Evolutionary conservation across 1,140 invertebrate species (phyloP), one percentile per base, ranked within the genome.

Genomic region (Apis florea): DNA sequence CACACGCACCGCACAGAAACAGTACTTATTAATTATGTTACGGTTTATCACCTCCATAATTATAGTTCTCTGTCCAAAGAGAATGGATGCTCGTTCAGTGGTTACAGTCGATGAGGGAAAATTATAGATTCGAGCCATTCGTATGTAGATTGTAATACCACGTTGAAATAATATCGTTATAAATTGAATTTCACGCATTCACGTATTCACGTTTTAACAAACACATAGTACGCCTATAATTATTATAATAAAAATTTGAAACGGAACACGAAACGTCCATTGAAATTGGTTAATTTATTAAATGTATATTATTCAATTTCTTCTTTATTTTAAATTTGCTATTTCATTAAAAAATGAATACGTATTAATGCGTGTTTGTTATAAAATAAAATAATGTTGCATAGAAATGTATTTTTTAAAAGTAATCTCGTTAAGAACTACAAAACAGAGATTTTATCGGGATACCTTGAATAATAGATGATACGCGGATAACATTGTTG

Each of bases 31-130:
- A 85, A 89, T 86, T 72, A 80, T 77, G 83, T 85, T 78, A 88
- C 58, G 86, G 83, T 88, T 87, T 88, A 88, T 88, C 87, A 77
- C 87, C 83, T 83, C 58, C 59, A 71, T 88, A 88, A 88, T 85
- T 85, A 71, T 68, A 26, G 54, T 31, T 54, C 76, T 67, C 79
- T 75, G 76, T 64, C 58, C 70, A 54, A 74, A 74, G 67, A 49
- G 69, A 69, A 84, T 77, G 83, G 73, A 76, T 71, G 82, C 64
- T 76, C 56, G 68, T 67, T 71, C 78, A 17, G 61, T 84, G 75
- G 73, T 66, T 79, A 78, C 64, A 70, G 81, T n/a, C n/a, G 58
- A 63, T 1, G 74, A 47, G 75, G 51, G 84, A 71, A 79, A 86
- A 86, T 86, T 83, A 83, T 63, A 69, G 26, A 31, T 58, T 40